phyloP scores from a whole-genome alignment of 1,140 invertebrate genomes.

The Pseudomyrmex sp. region DNA sequence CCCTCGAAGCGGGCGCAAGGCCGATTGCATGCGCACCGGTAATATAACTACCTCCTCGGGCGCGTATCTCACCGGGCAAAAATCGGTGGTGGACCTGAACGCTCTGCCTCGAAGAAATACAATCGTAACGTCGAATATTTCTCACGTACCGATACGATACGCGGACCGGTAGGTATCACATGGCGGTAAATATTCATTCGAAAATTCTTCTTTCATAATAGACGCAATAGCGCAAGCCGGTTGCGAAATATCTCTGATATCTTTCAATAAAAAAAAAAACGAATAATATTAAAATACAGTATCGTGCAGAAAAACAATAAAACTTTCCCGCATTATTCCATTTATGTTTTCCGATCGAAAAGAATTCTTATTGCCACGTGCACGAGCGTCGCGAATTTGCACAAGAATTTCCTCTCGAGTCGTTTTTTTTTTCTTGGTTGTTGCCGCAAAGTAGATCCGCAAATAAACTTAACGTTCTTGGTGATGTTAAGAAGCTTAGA shows the following conservation, averaged over 20 bases:
- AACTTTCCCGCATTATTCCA: no score
- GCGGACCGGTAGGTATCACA: conserved; percentile 19
- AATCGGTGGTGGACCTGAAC: conserved; percentile 44
- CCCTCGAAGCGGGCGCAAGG: conserved; percentile 18
- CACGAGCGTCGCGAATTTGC: conserved; percentile 18
- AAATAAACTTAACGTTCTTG: conserved; percentile 47
- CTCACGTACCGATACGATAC: conserved; percentile 26
- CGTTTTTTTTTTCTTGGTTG: not conserved
- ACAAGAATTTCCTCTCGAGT: not conserved
- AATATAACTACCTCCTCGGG: conserved; percentile 46
- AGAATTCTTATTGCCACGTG: not conserved
- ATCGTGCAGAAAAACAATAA: not conserved
- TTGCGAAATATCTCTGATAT: not conserved
- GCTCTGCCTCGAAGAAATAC: conserved; percentile 3
- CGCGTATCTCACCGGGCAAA: conserved; percentile 30
- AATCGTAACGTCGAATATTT: conserved; percentile 28
- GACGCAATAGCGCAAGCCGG: not conserved
- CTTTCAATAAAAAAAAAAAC: not conserved
- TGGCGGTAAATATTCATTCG: conserved; percentile 29
- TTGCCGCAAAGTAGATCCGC: conserved; percentile 15
- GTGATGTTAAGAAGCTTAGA: conserved; percentile 28
- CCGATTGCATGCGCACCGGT: conserved; percentile 53
- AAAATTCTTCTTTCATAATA: not conserved
- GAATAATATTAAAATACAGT: not conserved
- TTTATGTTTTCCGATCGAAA: not conserved